These are phyloP conservation scores for Chroicocephalus ridibundus DNA, from an alignment of 2,113 vertebrate species.

Conservation along the genomic window DNA sequence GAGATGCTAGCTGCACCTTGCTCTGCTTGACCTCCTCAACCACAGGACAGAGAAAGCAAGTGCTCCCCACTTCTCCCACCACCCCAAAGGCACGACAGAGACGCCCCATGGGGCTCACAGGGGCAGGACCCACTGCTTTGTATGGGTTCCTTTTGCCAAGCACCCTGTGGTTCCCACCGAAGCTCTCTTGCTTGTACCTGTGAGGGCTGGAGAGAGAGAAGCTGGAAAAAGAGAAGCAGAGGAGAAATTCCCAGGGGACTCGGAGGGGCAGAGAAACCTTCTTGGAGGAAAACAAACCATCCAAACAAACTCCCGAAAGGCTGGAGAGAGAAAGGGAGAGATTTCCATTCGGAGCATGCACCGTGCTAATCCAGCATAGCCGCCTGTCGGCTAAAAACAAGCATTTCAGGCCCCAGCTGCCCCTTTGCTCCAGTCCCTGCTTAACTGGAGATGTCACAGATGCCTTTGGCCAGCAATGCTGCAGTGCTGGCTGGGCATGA, in stretches of 20 bases:
- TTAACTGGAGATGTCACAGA: conserved; percentile 53
- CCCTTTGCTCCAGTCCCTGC: conserved; percentile 29
- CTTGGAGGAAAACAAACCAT: neutral
- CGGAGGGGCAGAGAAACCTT: neutral
- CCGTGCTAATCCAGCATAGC: conserved; percentile 24
- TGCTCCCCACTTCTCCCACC: too few species aligned
- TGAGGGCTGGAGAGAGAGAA: rapidly evolving
- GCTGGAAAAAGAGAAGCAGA: neutral
- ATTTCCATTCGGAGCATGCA: conserved; percentile 48
- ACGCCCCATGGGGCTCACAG: neutral
- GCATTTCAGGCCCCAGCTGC: conserved; percentile 37
- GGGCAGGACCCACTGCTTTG: neutral
- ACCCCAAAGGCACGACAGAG: neutral
- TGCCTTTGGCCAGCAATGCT: conserved; percentile 40
- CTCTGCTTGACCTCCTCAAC: neutral
- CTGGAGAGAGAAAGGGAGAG: neutral
- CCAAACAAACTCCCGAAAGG: neutral
- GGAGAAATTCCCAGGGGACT: neutral
- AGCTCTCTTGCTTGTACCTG: neutral
- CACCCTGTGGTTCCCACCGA: rapidly evolving
- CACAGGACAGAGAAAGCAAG: neutral
- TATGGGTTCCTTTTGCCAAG: neutral
- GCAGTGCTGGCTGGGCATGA: conserved; percentile 34
- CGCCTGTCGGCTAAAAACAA: conserved; percentile 48
- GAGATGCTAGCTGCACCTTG: neutral